Evolutionary conservation across 1,140 invertebrate species (phyloP).

Genomic region (Hestina assimilis): DNA sequence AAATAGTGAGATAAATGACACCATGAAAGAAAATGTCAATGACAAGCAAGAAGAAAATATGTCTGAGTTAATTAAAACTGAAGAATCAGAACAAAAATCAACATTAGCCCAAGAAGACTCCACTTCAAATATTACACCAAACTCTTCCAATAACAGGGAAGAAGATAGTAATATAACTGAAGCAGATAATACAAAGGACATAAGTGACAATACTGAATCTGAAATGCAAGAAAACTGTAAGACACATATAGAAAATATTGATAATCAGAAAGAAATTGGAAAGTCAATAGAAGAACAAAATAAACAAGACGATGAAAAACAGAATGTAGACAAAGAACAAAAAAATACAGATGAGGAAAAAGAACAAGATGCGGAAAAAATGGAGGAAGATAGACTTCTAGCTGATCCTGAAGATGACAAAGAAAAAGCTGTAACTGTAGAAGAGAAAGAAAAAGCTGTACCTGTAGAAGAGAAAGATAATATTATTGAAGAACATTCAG

Average conservation of each 20-base stretch:
- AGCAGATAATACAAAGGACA: slow-evolving; percentile 3
- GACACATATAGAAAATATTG: background rate
- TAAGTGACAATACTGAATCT: background rate
- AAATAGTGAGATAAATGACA: background rate
- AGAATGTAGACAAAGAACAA: background rate
- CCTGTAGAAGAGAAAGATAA: background rate
- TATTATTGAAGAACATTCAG: background rate
- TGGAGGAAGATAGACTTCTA: slow-evolving; percentile 23
- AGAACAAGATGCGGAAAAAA: slow-evolving; percentile 12
- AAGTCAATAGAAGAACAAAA: slow-evolving; percentile 9
- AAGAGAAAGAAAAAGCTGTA: background rate
- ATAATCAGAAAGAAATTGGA: slow-evolving; percentile 6
- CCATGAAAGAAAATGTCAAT: background rate
- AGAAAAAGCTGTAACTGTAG: background rate
- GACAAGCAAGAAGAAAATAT: too few relatives aligned
- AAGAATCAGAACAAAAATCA: background rate
- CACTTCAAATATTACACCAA: background rate
- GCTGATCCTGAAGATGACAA: slow-evolving; percentile 17
- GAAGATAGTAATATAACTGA: background rate
- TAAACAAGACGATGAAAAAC: background rate
- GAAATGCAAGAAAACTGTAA: background rate
- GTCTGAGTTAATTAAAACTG: too few relatives aligned
- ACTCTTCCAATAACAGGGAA: background rate
- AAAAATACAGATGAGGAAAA: background rate
- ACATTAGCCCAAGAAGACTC: background rate